Base-by-base conservation (phyloP, 1,140 invertebrate genomes). In the Drosophila insularis region DNA sequence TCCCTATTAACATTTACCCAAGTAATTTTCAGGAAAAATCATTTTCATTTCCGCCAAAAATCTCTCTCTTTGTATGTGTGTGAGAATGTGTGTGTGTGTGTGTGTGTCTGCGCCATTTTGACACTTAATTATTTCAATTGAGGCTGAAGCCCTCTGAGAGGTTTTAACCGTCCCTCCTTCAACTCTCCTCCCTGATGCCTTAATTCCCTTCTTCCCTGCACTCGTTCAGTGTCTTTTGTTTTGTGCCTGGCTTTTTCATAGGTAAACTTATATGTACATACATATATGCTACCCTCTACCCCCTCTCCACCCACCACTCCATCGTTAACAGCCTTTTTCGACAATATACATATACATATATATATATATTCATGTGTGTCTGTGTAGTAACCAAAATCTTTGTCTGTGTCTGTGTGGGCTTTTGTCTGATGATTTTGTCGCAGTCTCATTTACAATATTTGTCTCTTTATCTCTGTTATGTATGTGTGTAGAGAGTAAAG, bases 381-480 rank as follows among this genome's bases (percentile, higher is more conserved):
- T 43, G 63, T 63, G 63, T 23, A 56, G 40, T 46, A 46, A 46
- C 43, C 43, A 39, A 59, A 73, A 64, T 43, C 64, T 60, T 60
- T 69, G 43, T 50, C 43, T 55, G 61, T 53, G 63, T 62, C 62
- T 66, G 35, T 37, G 32, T 11, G 39, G 55, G 71, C 80, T 53
- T 82, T 82, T 82, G 80, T 82, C 80, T 75, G 80, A 82, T 66
- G 75, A 76, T 82, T 82, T 82, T 82, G 80, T 82, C 80, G 80
- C 80, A 82, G 80, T 82, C 81, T 84, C 81, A 84, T 84, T 84
- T 84, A 84, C 81, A 84, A 84, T 84, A 84, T 84, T 84, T 84
- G 76, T 81, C 75, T 63, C 63, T 56, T 65, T 67, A 31, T 50
- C 43, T 50, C 43, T 50, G 43, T 7, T 50, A 50, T 50, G 43